Conservation (phyloP, 2,113 vertebrate genomes). For the Elephas maximus region DNA sequence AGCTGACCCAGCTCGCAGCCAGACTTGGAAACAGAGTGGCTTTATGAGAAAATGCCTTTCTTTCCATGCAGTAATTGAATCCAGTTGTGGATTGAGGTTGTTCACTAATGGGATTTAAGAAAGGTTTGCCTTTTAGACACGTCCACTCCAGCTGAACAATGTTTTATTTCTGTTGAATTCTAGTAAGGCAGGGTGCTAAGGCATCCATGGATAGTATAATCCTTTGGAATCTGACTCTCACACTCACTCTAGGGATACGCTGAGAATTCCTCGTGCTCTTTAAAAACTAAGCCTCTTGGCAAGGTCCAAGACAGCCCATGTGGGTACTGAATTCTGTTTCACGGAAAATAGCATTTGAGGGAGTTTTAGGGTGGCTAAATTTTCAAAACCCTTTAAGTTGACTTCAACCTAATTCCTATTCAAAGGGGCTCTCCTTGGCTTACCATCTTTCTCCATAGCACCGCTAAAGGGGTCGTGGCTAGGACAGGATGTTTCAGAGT, state of each 20-base stretch:
- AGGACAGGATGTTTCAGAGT: neutral
- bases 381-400: neutral
- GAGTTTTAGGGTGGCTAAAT: neutral
- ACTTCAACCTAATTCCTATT: neutral
- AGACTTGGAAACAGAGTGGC: constrained; percentile 57
- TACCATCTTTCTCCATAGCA: neutral
- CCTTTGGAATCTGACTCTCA: neutral
- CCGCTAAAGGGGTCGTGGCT: neutral
- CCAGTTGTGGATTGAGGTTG: constrained; percentile 66
- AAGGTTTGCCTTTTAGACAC: constrained; percentile 33
- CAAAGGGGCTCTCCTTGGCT: neutral
- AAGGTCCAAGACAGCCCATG: neutral
- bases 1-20: constrained; percentile 42
- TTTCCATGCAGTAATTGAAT: constrained; percentile 69
- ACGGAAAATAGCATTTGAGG: neutral
- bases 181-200: neutral
- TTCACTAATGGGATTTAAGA: constrained; percentile 43
- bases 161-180: neutral
- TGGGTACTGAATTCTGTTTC: neutral
- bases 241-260: neutral
- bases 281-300: neutral
- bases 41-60: constrained; percentile 79
- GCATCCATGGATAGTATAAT: neutral
- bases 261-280: neutral
- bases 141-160: neutral